Base-by-base conservation (phyloP, 2,888 invertebrate genomes). In the Lochmaea crataegi region DNA sequence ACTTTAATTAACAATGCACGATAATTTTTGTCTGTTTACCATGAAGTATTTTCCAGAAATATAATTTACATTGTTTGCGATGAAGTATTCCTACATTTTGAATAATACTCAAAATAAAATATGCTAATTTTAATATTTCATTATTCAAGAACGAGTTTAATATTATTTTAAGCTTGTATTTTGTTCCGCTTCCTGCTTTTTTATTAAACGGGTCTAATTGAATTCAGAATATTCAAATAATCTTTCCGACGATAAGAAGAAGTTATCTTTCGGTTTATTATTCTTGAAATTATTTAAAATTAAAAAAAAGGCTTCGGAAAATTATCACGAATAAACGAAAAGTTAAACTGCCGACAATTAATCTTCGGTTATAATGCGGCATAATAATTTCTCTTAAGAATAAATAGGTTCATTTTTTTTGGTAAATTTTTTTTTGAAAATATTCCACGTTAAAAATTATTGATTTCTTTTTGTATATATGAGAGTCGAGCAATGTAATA, bases 351-450 rank as follows among this genome's bases (percentile, higher is more conserved):
- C 16, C 53, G 6, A 16, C 53, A 53, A 53, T 53, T 53, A 53
- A 53, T 53, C 53, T 53, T 53, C 10, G 16, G 18, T 7, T 16
- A 16, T 53, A 53, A 18, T 16, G 10, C 18, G 16, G 53, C 53
- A 18, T 53, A 18, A 18, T 53, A 53, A 53, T 53, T 53, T 18
- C 56, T 38, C 56, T n/a, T 16, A 9, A 16, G 12, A 56, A 18
- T 66, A 66, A 66, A 66, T 56, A 57, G 57, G 56, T n/a, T 18
- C 16, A 16, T 56, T 66, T 66, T 38, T 66, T 66, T 66, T 66
- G 56, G 56, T 56, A 16, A 53, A 61, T 56, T 51, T 26, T 18
- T 53, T 16, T 18, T 68, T 68, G n/a, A 22, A 68, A 60, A 60
- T 45, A 45, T 26, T 68, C n/a, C 32, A 42, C 32, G 60, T 22